These are phyloP conservation scores for Tachuris rubrigastra DNA, from an alignment of 2,113 vertebrate species.

Conservation along the genomic window DNA sequence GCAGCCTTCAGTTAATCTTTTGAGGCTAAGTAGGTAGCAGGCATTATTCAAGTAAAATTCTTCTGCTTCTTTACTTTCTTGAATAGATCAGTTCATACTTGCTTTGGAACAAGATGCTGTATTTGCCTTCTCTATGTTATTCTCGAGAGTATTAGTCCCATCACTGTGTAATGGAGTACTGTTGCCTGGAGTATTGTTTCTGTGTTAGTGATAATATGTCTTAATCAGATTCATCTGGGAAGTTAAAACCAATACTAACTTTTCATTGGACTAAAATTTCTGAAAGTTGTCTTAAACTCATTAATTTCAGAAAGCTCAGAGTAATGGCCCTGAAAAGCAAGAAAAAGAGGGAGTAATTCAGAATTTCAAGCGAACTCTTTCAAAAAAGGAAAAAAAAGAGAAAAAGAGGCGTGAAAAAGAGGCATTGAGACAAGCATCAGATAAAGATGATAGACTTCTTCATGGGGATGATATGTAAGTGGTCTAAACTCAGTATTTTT, in stretches of 20 bases:
- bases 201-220: neutral
- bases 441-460: slow-evolving; percentile 83
- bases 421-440: slow-evolving; percentile 79
- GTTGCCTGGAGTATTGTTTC: neutral
- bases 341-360: slow-evolving; percentile 98
- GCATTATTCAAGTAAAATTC: neutral
- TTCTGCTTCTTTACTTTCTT: neutral
- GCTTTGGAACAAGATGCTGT: neutral
- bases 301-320: slow-evolving; percentile 87
- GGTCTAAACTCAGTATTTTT: neutral
- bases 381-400: slow-evolving; percentile 97
- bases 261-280: neutral
- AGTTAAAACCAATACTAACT: neutral
- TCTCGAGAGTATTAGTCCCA: neutral
- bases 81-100: neutral
- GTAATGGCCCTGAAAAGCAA: slow-evolving; percentile 93
- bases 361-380: slow-evolving; percentile 96
- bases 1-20: neutral
- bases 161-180: neutral
- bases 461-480: slow-evolving; percentile 87
- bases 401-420: slow-evolving; percentile 96
- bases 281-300: neutral
- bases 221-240: neutral
- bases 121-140: neutral
- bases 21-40: neutral